These are phyloP conservation scores for Zaprionus lineosus DNA, from an alignment of 2,888 invertebrate species.

Conservation along the genomic window DNA sequence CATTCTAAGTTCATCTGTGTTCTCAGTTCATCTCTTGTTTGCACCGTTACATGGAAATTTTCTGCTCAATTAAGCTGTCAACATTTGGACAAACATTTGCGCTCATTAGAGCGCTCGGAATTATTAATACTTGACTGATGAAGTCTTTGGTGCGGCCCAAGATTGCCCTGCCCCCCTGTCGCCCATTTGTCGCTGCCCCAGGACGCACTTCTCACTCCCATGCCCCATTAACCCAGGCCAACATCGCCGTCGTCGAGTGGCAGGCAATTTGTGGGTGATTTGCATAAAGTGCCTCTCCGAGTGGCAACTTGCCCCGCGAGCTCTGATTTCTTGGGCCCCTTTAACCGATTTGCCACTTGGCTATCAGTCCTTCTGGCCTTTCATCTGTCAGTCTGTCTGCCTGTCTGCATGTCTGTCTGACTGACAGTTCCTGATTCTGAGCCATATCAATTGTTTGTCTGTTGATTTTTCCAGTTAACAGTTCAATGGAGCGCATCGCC, in stretches of 20 bases:
- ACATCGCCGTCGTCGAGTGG: slow-evolving; percentile 20
- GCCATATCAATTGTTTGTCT: slow-evolving; percentile 53
- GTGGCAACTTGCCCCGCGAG: slow-evolving; percentile 24
- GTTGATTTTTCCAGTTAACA: slow-evolving; percentile 44
- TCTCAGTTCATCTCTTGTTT: slow-evolving; percentile 1
- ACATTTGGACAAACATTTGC: slow-evolving; percentile 72
- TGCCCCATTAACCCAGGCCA: background rate
- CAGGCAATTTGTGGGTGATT: slow-evolving; percentile 65
- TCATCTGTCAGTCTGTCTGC: background rate
- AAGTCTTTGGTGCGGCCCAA: no score
- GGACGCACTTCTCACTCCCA: background rate
- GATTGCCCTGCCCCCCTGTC: background rate
- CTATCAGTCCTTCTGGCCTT: slow-evolving; percentile 7
- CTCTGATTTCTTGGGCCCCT: slow-evolving; percentile 37
- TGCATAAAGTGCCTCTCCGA: slow-evolving; percentile 60
- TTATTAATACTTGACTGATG: slow-evolving; percentile 71
- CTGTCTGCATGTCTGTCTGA: slow-evolving; percentile 1
- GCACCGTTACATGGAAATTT: slow-evolving; percentile 53
- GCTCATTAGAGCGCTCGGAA: slow-evolving; percentile 69
- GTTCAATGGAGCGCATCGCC: slow-evolving; percentile 40
- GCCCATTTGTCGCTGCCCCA: slow-evolving; percentile 1
- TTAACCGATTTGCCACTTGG: slow-evolving; percentile 28
- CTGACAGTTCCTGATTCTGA: slow-evolving; percentile 42
- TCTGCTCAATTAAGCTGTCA: slow-evolving; percentile 76
- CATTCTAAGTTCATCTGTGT: slow-evolving; percentile 8